phyloP scores from a whole-genome alignment of 2,113 vertebrate species.

The Paratilapia polleni region DNA sequence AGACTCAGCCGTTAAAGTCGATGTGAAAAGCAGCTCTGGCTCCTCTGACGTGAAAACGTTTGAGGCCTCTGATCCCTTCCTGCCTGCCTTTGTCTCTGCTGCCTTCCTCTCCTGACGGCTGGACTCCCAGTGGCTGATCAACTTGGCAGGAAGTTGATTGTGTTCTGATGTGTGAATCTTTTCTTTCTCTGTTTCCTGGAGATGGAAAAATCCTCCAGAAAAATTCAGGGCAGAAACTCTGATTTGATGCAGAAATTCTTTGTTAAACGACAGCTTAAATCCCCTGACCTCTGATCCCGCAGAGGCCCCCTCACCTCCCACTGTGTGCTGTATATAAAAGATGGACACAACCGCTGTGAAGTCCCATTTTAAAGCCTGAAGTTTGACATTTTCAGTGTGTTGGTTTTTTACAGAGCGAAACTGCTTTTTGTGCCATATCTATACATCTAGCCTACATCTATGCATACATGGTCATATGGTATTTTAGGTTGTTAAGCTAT shows the following conservation, averaged over 20 bases:
- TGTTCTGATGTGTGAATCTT: neutral
- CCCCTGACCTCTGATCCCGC: neutral
- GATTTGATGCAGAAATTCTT: neutral
- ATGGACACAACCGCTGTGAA: neutral
- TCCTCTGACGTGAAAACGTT: neutral
- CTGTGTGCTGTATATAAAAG: neutral
- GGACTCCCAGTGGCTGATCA: neutral
- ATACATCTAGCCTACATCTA: neutral
- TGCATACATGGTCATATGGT: neutral
- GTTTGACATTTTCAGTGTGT: neutral
- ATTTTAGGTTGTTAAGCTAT: too few species aligned
- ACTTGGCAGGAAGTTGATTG: neutral
- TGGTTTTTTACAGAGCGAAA: neutral
- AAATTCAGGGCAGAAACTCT: neutral
- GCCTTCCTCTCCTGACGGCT: neutral
- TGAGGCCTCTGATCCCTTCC: neutral
- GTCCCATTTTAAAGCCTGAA: too few species aligned
- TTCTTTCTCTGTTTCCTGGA: slow-evolving; percentile 3
- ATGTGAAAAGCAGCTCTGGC: neutral
- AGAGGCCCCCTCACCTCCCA: neutral
- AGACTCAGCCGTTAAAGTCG: neutral
- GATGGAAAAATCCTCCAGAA: neutral
- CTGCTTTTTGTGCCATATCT: neutral
- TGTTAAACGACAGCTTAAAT: neutral
- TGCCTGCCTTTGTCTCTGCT: neutral